Conservation (phyloP, 2,888 invertebrate species). For the Heliconius ismenius region DNA sequence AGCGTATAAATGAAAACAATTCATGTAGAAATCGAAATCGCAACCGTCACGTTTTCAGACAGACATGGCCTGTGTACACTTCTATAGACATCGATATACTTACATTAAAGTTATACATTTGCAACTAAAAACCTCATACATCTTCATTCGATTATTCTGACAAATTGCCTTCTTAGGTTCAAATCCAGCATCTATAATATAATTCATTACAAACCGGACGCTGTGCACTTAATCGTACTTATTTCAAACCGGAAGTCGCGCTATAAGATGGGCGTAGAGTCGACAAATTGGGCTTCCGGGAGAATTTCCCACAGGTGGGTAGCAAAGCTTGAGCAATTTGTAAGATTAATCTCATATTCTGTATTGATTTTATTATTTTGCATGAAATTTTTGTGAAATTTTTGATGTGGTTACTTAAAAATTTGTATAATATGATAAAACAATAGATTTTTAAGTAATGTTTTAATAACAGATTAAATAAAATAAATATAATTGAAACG, state of each 20-base stretch:
- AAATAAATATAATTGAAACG: no score
- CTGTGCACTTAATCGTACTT: conserved; percentile 46
- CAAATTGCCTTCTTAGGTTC: conserved; percentile 7
- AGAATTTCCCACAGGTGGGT: conserved; percentile 45
- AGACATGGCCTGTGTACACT: not conserved
- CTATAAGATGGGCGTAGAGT: conserved; percentile 69
- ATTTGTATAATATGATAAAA: no score
- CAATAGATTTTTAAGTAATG: no score
- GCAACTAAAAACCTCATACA: not conserved
- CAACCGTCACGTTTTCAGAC: not conserved
- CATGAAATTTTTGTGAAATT: not conserved
- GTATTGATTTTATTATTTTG: conserved; percentile 1
- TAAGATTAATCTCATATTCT: conserved; percentile 7
- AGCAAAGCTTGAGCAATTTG: not conserved
- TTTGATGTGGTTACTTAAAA: not conserved
- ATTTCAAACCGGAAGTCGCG: conserved; percentile 62
- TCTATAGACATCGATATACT: not conserved
- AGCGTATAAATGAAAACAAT: not conserved
- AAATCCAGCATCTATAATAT: conserved; percentile 23
- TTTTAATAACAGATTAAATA: no score
- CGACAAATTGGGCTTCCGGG: conserved; percentile 70
- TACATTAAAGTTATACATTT: not conserved
- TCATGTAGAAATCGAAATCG: not conserved
- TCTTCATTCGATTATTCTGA: conserved; percentile 8
- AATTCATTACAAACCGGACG: conserved; percentile 45